Percentiles rank a stretch among this genome's conserved stretches.
Conservation (phyloP, 2,888 invertebrate genomes). For the Dyspetes luteomarginatus region DNA sequence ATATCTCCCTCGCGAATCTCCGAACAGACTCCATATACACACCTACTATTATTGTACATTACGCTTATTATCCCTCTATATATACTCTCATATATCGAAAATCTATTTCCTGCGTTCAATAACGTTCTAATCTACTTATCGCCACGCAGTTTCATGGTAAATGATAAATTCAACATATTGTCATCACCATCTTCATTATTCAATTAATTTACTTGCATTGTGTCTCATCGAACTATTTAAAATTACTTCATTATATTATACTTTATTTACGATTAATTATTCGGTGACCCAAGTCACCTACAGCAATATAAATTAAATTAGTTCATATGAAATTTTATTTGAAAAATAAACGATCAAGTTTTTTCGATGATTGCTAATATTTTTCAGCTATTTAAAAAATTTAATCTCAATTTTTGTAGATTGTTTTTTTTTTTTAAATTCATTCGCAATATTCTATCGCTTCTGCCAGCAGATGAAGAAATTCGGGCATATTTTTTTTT, state of each 20-base stretch:
- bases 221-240: background rate
- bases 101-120: slow-evolving; percentile 35
- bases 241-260: background rate
- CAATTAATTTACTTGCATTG: background rate
- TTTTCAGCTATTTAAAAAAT: too few relatives aligned
- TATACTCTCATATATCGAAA: background rate
- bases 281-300: too few relatives aligned
- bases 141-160: background rate
- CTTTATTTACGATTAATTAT: background rate
- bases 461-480: too few relatives aligned
- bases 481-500: too few relatives aligned
- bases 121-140: slow-evolving; percentile 16
- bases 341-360: too few relatives aligned
- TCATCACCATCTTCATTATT: background rate
- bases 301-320: background rate
- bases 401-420: too few relatives aligned
- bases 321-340: too few relatives aligned
- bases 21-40: background rate
- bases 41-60: background rate
- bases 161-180: slow-evolving; percentile 14
- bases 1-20: slow-evolving; percentile 15
- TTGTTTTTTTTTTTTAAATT: too few relatives aligned
- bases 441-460: too few relatives aligned
- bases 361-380: too few relatives aligned
- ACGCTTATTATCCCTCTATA: too few relatives aligned